phyloP scores from a whole-genome alignment of 2,797 vertebrate species.

The Spinus olivaceus region DNA sequence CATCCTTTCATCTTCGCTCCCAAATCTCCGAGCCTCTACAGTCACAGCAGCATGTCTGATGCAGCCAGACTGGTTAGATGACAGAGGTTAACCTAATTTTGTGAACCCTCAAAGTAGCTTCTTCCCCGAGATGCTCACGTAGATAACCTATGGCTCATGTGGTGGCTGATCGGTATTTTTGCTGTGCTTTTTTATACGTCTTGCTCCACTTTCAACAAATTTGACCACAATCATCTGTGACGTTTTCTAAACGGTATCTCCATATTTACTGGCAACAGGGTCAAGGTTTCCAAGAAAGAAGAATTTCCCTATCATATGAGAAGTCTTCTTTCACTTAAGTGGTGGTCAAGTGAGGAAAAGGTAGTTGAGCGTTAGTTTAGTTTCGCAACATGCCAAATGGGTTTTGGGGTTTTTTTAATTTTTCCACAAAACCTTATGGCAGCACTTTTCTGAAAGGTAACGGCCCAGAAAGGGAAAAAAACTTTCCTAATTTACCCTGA shows the following conservation, averaged over 20 bases:
- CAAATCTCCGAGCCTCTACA: not conserved
- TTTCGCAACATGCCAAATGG: not conserved
- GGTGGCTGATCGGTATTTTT: slow-evolving; percentile 30
- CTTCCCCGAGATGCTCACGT: slow-evolving; percentile 22
- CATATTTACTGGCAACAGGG: slow-evolving; percentile 64
- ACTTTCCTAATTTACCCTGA: not conserved
- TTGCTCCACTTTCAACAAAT: slow-evolving; percentile 69
- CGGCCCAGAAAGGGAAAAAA: not conserved
- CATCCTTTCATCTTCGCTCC: slow-evolving; percentile 48
- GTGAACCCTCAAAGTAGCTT: slow-evolving; percentile 47
- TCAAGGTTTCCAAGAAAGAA: slow-evolving; percentile 65
- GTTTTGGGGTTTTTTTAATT: not conserved
- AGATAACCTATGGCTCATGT: slow-evolving; percentile 57
- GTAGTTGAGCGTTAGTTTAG: not conserved
- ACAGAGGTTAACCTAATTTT: slow-evolving; percentile 67
- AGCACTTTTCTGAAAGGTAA: not conserved
- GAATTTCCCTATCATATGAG: slow-evolving; percentile 43
- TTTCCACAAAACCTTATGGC: not conserved
- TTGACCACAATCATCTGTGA: slow-evolving; percentile 63
- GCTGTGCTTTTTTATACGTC: slow-evolving; percentile 59
- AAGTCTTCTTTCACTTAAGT: slow-evolving; percentile 40
- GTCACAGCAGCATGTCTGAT: slow-evolving; percentile 13
- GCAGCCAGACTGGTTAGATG: slow-evolving; percentile 28
- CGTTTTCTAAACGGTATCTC: slow-evolving; percentile 49
- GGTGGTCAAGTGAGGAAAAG: slow-evolving; percentile 46